Base-by-base conservation (phyloP, 2,888 invertebrate species). In the Stratiomys singularior region DNA sequence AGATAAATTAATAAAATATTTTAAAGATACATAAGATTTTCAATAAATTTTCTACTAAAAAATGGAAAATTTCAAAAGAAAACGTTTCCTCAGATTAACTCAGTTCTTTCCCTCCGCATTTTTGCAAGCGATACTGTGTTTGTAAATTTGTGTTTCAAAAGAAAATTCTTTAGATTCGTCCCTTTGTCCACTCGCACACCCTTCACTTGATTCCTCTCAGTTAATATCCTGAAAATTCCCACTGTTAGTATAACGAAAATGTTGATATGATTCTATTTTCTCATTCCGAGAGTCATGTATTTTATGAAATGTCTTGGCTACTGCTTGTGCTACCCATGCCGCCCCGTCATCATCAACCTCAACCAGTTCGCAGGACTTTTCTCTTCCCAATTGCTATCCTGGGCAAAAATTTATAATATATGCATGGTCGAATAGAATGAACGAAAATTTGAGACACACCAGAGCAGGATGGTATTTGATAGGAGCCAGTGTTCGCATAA, bases 221-320 rank as follows among this genome's bases (percentile, higher is more conserved):
- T 13, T n/a, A 72, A 58, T 72, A 52, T 58, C 37, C 60, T 44
- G 18, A 25, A 25, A 3, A 58, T 15, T 37, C 27, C 15, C 23
- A 27, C 30, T 64, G 25, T 30, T 28, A 5, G 18, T 64, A 30
- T 64, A 25, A 15, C 15, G 23, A 25, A 25, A 23, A 25, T 46
- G 47, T 23, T 69, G 69, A 69, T 47, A 69, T 46, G 27, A 69
- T 69, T 11, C 69, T 46, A 30, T 30, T 47, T 46, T 46, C 25
- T 25, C 11, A 27, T 66, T 23, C n/a, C 5, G 60, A 74, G 58
- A 74, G 58, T 60, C 74, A 60, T 74, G 74, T 60, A 74, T 74
- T 74, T 74, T 60, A 74, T 74, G 74, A 74, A 60, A 74, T 58
- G 44, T 58, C 74, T 74, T 58, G 60, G 69, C 69, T n/a, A n/a